These are phyloP conservation scores for Eleginops maclovinus DNA, from an alignment of 2,113 vertebrate species.

Conservation along the genomic window DNA sequence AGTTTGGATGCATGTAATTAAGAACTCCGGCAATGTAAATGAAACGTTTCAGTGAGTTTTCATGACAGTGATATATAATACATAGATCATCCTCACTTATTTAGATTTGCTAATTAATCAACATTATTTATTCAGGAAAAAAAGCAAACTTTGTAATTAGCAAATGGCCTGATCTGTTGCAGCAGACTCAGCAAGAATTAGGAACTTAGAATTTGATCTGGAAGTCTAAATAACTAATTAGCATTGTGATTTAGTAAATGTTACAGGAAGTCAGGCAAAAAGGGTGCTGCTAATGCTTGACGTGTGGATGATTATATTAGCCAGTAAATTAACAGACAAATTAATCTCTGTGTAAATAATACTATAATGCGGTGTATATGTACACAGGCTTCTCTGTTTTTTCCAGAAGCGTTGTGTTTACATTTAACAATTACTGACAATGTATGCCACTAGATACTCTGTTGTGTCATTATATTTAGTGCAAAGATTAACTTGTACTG, in stretches of 20 bases:
- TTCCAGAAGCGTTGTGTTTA: conserved; percentile 14
- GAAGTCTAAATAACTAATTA: conserved; percentile 74
- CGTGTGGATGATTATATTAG: conserved; percentile 64
- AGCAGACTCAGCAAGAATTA: conserved; percentile 68
- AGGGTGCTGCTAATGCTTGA: conserved; percentile 41
- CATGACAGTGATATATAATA: conserved; percentile 83
- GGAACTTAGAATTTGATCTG: conserved; percentile 64
- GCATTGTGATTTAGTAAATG: conserved; percentile 66
- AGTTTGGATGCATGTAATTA: conserved; percentile 80
- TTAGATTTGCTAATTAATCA: conserved; percentile 87
- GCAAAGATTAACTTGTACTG: conserved; percentile 7
- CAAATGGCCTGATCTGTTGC: conserved; percentile 75
- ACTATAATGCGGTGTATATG: conserved; percentile 24
- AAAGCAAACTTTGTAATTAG: conserved; percentile 81
- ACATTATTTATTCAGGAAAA: conserved; percentile 83
- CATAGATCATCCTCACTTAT: conserved; percentile 84
- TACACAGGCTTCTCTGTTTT: conserved; percentile 14
- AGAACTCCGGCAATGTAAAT: conserved; percentile 78
- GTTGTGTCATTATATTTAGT: conserved; percentile 14
- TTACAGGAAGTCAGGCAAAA: conserved; percentile 65
- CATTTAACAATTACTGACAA: conserved; percentile 14
- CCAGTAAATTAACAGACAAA: conserved; percentile 63
- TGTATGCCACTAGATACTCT: not conserved
- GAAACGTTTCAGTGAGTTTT: conserved; percentile 78
- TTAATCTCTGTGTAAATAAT: conserved; percentile 52